Evolutionary conservation across 2,113 vertebrate genomes (phyloP), one percentile per base, ranked within the genome.

Genomic region (Morone saxatilis): DNA sequence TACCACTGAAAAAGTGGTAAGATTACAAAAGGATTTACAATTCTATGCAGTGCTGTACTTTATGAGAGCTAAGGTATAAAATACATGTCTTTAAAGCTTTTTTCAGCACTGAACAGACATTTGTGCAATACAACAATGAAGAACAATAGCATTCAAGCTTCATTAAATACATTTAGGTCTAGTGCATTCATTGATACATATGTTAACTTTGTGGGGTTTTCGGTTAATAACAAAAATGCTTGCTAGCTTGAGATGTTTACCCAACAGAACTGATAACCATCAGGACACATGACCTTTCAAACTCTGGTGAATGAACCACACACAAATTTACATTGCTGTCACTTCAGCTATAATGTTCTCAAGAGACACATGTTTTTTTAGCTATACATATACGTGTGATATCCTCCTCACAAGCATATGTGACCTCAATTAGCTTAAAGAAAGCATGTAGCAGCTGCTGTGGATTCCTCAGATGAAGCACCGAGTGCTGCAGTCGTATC

Each of bases 381-480:
- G 60, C 22, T 74, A 54, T 48, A 68, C 6, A 72, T 60, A 20
- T 54, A 2, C 40, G 16, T 5, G 5, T 60, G 45, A 16, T 11
- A 50, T 8, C 43, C 14, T 61, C 47, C 19, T 61, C 6, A 61
- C 13, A 12, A 43, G 36, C 20, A 53, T 50, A 56, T 62, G 17
- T 62, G 16, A 51, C 25, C 12, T 51, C 54, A 57, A 12, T 19
- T 25, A 63, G 50, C 48, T 43, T 76, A 22, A 38, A 71, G n/a
- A 17, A 56, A 59, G 14, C 57, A 13, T 19, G 4, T 4, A 31
- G 13, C 43, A 63, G 17, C 36, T 0, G 31, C 31, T 19, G 56
- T 51, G 19, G 45, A 22, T 53, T 36, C 17, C 9, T 70, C 48
- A 41, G 43, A 65, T 76, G 43, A 81, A 45, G 38, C 62, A 43